Base-by-base conservation (phyloP, 2,888 invertebrate species). In the Branchellion lobata region DNA sequence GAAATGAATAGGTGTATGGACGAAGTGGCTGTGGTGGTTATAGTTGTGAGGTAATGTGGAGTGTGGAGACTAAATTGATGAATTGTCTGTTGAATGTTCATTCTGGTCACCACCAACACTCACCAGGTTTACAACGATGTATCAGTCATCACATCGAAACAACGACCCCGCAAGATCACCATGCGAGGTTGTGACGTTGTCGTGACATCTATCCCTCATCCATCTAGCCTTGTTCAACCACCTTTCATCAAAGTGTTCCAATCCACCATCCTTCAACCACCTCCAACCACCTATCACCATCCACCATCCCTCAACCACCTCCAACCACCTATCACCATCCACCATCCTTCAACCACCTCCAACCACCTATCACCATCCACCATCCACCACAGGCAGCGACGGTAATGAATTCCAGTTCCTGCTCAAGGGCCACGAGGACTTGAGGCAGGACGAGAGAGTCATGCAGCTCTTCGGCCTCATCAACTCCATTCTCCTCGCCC, bases 351-450 rank as follows among this genome's bases (percentile, higher is more conserved):
- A 33, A 18, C 71, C 3, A 8, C 71, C 8, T 71, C 71, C 3
- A 18, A 8, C 8, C 14, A 14, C 29, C 34, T 14, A 34, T 18
- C 33, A n/a, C 27, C 69, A 34, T 29, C 69, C 3, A 3, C 21
- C 5, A 5, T n/a, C 8, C 72, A 40, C 79, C 85, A 89, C 91
- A 87, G 97, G 97, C 29, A 95, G 94, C 83, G 96, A 99, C 88
- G 99, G 99, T 78, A 94, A 95, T 86, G 96, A 98, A 86, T 99
- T 97, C 89, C 94, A 94, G 92, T 99, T 99, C 90, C 89, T 99
- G 51, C 90, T 99, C 82, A 99, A 99, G 88, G 99, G 99, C 0
- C 99, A 99, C 88, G 99, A 99, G 88, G 99, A 99, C 90, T 89
- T 99, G 80, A 90, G 99, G 0, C 99, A 99, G 87, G 99, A 99